Percentiles rank a stretch among this genome's conserved stretches.
Conservation (phyloP, 2,888 invertebrate genomes). For the Parnassius orleans region DNA sequence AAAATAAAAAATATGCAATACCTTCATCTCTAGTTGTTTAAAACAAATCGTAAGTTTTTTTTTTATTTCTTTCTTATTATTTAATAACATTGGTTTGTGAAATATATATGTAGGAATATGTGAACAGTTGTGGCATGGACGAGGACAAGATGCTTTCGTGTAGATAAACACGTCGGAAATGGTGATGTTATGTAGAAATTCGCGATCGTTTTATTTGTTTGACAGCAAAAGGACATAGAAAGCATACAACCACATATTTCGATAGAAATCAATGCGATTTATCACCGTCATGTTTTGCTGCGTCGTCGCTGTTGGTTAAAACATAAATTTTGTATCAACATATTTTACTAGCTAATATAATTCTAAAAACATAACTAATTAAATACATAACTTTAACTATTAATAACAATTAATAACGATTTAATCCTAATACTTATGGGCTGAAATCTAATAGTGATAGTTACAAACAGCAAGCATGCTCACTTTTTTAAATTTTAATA, state of each 20-base stretch:
- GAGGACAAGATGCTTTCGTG: conserved; percentile 11
- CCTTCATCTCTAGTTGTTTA: no score
- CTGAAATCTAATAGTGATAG: no score
- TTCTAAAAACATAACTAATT: no score
- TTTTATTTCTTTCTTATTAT: background rate
- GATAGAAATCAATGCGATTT: conserved; percentile 18
- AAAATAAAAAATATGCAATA: no score
- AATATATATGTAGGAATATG: no score
- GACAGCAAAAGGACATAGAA: background rate
- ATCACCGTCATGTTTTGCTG: conserved; percentile 2
- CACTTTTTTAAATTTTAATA: no score
- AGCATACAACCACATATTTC: conserved; percentile 15
- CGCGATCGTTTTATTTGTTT: conserved; percentile 14
- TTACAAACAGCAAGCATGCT: no score
- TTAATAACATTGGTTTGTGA: no score
- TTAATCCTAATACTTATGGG: no score
- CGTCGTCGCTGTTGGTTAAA: conserved; percentile 4
- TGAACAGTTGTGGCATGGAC: background rate
- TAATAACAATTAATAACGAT: no score
- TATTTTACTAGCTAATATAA: no score
- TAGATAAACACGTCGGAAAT: conserved; percentile 24
- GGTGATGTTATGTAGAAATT: conserved; percentile 22
- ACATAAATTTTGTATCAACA: conserved; percentile 6
- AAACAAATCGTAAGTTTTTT: background rate
- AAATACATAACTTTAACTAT: no score